Conservation (phyloP, 2,113 vertebrate species). For the Pao palembangensis region DNA sequence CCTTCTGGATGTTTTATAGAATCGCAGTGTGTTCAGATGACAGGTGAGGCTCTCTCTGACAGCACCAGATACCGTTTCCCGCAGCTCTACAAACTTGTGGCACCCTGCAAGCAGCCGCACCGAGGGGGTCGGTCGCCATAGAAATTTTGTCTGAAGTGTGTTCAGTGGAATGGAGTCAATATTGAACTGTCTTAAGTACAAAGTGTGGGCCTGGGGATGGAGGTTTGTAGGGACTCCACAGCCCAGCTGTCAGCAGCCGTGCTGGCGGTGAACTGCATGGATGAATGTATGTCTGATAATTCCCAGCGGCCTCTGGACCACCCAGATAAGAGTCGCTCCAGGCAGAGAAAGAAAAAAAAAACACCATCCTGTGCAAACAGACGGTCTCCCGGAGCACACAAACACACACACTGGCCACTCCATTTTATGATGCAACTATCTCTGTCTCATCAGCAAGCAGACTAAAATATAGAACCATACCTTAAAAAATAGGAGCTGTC, state of each 20-base stretch:
- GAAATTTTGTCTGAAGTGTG: constrained; percentile 40
- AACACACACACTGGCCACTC: constrained; percentile 6
- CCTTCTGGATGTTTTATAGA: constrained; percentile 4
- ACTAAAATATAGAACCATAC: too few relatives aligned
- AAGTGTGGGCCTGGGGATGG: constrained; percentile 1
- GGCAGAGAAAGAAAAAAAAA: constrained; percentile 14
- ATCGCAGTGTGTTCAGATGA: constrained; percentile 24
- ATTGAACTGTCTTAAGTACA: constrained; percentile 13
- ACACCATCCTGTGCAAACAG: constrained; percentile 11
- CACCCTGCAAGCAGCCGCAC: constrained; percentile 4
- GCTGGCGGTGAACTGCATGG: constrained; percentile 38
- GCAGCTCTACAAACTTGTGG: background rate
- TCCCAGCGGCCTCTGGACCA: constrained; percentile 43
- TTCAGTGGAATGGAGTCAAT: constrained; percentile 43
- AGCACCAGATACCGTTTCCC: constrained; percentile 23
- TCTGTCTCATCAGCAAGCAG: background rate
- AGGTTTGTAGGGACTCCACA: constrained; percentile 21
- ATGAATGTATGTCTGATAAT: constrained; percentile 52
- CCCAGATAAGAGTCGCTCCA: constrained; percentile 52
- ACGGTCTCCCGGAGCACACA: constrained; percentile 10
- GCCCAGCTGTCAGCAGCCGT: constrained; percentile 19
- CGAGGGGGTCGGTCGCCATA: constrained; percentile 12
- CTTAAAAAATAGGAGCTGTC: too few relatives aligned
- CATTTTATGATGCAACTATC: too few relatives aligned
- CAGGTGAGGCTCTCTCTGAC: constrained; percentile 20